Evolutionary conservation across 2,113 vertebrate species (phyloP), one percentile per base, ranked within the genome.

Genomic region (Tautogolabrus adspersus): DNA sequence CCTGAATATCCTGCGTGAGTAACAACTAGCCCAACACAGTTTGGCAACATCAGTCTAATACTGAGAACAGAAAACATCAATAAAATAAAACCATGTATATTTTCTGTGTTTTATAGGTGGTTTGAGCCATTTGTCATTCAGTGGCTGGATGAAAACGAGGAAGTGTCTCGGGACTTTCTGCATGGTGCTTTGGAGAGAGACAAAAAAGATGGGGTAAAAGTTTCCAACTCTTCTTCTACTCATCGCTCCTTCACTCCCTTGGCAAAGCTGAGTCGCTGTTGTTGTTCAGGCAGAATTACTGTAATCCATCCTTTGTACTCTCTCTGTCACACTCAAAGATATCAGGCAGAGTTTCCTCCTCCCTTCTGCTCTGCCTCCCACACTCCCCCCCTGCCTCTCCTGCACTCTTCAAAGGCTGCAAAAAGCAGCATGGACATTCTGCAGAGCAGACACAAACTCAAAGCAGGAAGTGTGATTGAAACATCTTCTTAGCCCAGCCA

Each of bases 131-230:
- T 99, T 0, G 98, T 99, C 76, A 98, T 99, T 85, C 98, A 99
- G 92, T 99, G 98, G 98, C 91, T 99, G 93, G 98, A 99, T 16
- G 98, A 99, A 92, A 99, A 99, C 0, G 98, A 99, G 72, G 98
- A 99, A 76, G 98, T 99, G 61, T 99, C 98, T 0, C 94, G 97
- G 54, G 98, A 99, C 85, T 99, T 99, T 85, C 92, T 97, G 67
- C 98, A 99, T 0, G 98, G 98, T 3, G 98, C 98, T 0, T 91
- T 99, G 90, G 98, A 99, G 88, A 92, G 98, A 57, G 98, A 99
- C 94, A 99, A 99, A 93, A 99, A 99, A 92, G 98, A 99, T 5
- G 98, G 98, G 95, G 98, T 99, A 92, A 85, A 95, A 51, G 1
- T 47, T 75, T 66, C 51, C 40, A 54, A 59, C 66, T 64, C 15